Evolutionary conservation across 2,797 vertebrate genomes (phyloP).

Genomic region (Brotula barbata): DNA sequence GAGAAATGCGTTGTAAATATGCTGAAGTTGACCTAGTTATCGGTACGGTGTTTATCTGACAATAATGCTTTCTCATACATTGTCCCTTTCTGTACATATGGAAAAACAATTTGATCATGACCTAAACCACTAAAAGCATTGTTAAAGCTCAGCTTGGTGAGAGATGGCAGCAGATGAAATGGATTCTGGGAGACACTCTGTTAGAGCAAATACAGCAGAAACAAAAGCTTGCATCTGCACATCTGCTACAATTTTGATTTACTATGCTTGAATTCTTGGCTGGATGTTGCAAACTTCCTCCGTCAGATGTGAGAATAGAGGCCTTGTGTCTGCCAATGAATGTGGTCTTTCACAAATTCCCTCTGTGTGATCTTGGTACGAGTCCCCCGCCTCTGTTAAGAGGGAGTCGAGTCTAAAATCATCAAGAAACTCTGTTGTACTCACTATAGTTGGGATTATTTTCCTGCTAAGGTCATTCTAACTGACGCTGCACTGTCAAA

Average conservation of each 20-base stretch:
- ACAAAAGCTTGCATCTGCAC: background rate
- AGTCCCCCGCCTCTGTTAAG: slow-evolving; percentile 18
- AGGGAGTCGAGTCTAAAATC: slow-evolving; percentile 22
- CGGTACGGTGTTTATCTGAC: no score
- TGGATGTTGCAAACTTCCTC: slow-evolving; percentile 21
- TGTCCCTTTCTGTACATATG: no score
- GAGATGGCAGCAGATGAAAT: background rate
- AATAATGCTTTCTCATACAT: no score
- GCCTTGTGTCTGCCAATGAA: slow-evolving; percentile 59
- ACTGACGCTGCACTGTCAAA: background rate
- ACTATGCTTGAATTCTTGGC: slow-evolving; percentile 19
- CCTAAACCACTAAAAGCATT: background rate
- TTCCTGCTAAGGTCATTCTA: background rate
- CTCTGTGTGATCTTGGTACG: slow-evolving; percentile 7
- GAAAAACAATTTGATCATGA: background rate
- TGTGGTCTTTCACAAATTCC: slow-evolving; percentile 45
- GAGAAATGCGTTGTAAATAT: no score
- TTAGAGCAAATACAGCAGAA: background rate
- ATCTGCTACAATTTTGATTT: slow-evolving; percentile 21
- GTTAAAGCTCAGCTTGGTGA: background rate
- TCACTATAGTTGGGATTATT: background rate
- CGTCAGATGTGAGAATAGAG: slow-evolving; percentile 34
- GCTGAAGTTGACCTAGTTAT: no score
- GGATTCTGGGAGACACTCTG: background rate
- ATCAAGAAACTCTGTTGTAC: slow-evolving; percentile 19